Percentiles rank a stretch among this genome's conserved stretches.
phyloP scores from a whole-genome alignment of 2,113 vertebrate genomes.

The Halcyon senegalensis region DNA sequence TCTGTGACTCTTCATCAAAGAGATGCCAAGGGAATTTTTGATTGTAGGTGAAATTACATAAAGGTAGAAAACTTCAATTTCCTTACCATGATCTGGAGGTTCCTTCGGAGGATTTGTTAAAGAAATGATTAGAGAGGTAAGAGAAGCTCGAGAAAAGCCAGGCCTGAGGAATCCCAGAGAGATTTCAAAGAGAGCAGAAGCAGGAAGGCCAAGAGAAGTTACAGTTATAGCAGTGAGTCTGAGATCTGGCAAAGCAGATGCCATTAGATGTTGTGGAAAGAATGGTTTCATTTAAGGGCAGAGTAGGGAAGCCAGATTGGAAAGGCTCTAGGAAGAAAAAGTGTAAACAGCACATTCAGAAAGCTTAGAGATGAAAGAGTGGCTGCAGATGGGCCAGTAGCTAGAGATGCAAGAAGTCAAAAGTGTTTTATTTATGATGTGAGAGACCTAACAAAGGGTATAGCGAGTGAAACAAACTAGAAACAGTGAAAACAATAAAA shows the following conservation, averaged over 20 bases:
- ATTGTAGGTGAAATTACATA: background rate
- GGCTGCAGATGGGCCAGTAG: slow-evolving; percentile 46
- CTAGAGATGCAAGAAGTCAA: slow-evolving; percentile 36
- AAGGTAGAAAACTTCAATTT: background rate
- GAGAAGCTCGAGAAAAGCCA: slow-evolving; percentile 1
- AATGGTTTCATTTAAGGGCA: slow-evolving; percentile 64
- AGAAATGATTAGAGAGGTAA: slow-evolving; percentile 15
- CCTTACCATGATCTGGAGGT: background rate
- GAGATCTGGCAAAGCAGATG: slow-evolving; percentile 46
- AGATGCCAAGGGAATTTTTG: background rate
- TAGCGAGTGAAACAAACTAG: slow-evolving; percentile 2
- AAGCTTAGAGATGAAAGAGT: slow-evolving; percentile 38
- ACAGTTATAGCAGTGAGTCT: slow-evolving; percentile 29
- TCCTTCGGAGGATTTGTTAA: background rate
- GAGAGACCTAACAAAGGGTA: slow-evolving; percentile 51
- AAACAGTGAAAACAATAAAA: slow-evolving; percentile 4
- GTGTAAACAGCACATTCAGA: slow-evolving; percentile 61
- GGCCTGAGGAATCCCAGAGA: background rate
- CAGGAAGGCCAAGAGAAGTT: slow-evolving; percentile 25
- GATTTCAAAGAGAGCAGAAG: slow-evolving; percentile 31
- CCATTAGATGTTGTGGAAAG: slow-evolving; percentile 58
- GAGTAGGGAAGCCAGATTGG: slow-evolving; percentile 50
- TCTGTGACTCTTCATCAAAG: background rate
- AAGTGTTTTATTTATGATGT: slow-evolving; percentile 59
- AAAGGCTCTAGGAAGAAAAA: slow-evolving; percentile 62